Conservation (phyloP, 2,797 vertebrate species). For the Chelmon rostratus region DNA sequence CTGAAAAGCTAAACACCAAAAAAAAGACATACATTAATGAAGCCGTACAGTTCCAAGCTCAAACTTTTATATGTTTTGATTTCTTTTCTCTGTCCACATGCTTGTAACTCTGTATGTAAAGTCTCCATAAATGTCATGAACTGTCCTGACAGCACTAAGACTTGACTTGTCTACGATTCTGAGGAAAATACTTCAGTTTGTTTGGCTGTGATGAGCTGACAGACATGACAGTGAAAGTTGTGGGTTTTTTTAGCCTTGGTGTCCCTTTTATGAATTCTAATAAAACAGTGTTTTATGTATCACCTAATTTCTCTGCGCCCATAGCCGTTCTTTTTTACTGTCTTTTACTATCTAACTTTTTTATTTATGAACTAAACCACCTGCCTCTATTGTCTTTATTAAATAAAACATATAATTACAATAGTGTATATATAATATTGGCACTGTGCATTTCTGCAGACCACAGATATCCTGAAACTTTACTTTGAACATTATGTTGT, state of each 20-base stretch:
- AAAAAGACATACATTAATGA: slow-evolving; percentile 23
- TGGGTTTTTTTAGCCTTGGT: slow-evolving; percentile 48
- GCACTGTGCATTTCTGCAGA: too few species aligned
- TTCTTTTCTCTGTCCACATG: slow-evolving; percentile 37
- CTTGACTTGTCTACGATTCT: background rate
- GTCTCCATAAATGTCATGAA: slow-evolving; percentile 49
- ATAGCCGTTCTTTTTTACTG: slow-evolving; percentile 27
- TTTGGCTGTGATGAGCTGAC: slow-evolving; percentile 27
- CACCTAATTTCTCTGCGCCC: slow-evolving; percentile 31
- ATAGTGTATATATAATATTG: too few species aligned
- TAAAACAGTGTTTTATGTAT: slow-evolving; percentile 67
- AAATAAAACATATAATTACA: too few species aligned
- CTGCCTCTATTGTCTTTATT: too few species aligned
- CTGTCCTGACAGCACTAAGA: slow-evolving; percentile 18
- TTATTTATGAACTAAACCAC: too few species aligned
- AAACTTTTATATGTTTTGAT: slow-evolving; percentile 24
- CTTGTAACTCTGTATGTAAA: slow-evolving; percentile 44
- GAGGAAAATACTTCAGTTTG: background rate
- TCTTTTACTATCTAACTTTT: too few species aligned
- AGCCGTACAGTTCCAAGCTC: slow-evolving; percentile 61
- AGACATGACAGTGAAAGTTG: slow-evolving; percentile 36
- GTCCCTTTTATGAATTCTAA: slow-evolving; percentile 68
- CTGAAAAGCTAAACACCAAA: background rate
- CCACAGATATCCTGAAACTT: too few species aligned
- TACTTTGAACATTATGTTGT: too few species aligned